Base-by-base conservation (phyloP, 2,888 invertebrate genomes). In the Lasioglossum oenotherae region DNA sequence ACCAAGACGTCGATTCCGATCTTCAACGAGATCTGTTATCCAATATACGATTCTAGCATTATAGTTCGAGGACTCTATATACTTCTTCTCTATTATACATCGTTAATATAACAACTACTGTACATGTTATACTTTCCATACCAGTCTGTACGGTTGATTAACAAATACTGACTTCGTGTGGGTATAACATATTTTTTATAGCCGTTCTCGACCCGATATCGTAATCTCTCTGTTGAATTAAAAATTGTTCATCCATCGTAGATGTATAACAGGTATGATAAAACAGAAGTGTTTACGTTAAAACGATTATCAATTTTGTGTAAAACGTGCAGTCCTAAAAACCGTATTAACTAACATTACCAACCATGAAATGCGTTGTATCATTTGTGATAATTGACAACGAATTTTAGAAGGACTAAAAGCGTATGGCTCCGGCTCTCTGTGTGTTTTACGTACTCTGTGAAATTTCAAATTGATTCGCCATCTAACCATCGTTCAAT, bases 1-100 rank as follows among this genome's bases (percentile, higher is more conserved):
- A 76, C 10, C 49, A 23, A 73, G 44, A 79, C 27, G 44, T 83
- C 74, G 3, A 41, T 76, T 76, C 23, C 41, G 71, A 78, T 81
- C 46, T 57, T 75, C 27, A 64, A 60, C 49, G 46, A 67, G 67
- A 78, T 75, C 49, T 35, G 2, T 35, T 74, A 69, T 79, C 53
- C 81, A 88, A 80, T 79, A 82, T 81, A 87, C 57, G 78, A 78
- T 82, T 84, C 78, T 84, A 78, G 82, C 75, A 85, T 87, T 87
- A n/a, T 57, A 57, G 12, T 57, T 57, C 57, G n/a, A 57, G n/a
- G 57, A 57, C 57, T n/a, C 57, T 57, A 57, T n/a, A 57, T 64
- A 64, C 60, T 74, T 35, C 57, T 41, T 14, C 16, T n/a, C 23
- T 79, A 83, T 72, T 84, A 72, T 79, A 84, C 79, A 85, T 38